Evolutionary conservation across 1,140 invertebrate genomes (phyloP).

Genomic region (Gerris buenoi): DNA sequence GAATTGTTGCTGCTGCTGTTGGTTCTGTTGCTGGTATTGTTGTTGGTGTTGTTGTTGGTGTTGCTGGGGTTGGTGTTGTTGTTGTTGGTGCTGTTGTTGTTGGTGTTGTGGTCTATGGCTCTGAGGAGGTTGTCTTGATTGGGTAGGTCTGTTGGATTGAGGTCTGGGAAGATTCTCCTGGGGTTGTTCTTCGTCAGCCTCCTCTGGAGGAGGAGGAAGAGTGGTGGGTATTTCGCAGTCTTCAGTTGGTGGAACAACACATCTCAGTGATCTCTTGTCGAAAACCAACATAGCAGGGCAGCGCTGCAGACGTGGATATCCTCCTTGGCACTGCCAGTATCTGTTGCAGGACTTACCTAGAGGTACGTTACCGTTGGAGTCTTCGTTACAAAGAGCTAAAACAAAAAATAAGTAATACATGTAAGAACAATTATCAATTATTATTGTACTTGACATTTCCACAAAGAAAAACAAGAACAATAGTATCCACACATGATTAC

Average conservation of each 20-base stretch:
- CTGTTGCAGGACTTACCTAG: constrained; percentile 80
- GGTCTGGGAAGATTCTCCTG: constrained; percentile 17
- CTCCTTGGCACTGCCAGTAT: constrained; percentile 86
- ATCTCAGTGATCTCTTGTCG: constrained; percentile 62
- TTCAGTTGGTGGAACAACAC: constrained; percentile 74
- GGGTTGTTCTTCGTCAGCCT: constrained; percentile 16
- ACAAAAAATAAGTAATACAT: no score
- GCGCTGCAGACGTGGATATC: constrained; percentile 73
- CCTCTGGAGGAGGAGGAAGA: constrained; percentile 43
- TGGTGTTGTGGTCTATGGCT: constrained; percentile 19
- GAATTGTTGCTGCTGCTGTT: constrained; percentile 15
- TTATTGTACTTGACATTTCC: no score
- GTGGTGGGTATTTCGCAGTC: constrained; percentile 70
- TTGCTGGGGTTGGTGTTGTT: constrained; percentile 12
- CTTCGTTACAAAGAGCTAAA: constrained; percentile 76
- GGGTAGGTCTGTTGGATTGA: constrained; percentile 3
- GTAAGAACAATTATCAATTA: no score
- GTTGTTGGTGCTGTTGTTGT: constrained; percentile 16
- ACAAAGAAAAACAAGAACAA: no score
- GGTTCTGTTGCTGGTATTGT: constrained; percentile 10
- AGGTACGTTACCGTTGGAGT: constrained; percentile 59
- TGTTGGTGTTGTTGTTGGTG: constrained; percentile 9
- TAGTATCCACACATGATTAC: no score
- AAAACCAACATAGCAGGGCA: constrained; percentile 83
- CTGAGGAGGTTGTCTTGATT: constrained; percentile 15